These are phyloP conservation scores for Jacana jacana DNA, from an alignment of 2,113 vertebrate species.

Conservation along the genomic window DNA sequence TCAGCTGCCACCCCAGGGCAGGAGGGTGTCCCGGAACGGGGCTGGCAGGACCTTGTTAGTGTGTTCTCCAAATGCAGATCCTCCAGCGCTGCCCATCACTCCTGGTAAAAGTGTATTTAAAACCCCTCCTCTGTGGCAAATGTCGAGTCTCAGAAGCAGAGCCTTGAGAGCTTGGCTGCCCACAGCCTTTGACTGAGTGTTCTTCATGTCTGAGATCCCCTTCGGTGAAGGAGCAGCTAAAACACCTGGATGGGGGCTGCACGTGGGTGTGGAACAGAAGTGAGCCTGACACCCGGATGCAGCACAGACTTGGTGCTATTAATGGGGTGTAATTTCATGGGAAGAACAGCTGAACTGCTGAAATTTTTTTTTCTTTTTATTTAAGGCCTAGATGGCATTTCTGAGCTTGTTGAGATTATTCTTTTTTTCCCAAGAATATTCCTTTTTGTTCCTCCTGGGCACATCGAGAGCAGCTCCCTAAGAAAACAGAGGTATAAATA, in stretches of 20 bases:
- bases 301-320: background rate
- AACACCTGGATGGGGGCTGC: background rate
- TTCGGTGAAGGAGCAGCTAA: background rate
- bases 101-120: background rate
- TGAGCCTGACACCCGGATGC: background rate
- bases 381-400: background rate
- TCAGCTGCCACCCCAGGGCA: background rate
- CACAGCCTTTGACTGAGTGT: background rate
- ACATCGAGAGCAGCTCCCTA: background rate
- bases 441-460: background rate
- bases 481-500: background rate
- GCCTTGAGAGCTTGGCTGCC: no score
- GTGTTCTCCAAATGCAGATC: rapidly evolving
- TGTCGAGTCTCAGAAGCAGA: rapidly evolving
- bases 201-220: no score
- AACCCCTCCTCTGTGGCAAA: background rate
- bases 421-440: background rate
- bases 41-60: background rate
- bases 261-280: background rate
- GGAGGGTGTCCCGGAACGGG: background rate
- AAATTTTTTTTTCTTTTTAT: background rate
- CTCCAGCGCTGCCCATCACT: background rate
- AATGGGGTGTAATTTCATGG: background rate
- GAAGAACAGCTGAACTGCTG: background rate
- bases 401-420: background rate